Conservation (phyloP, 2,888 invertebrate genomes). For the Acanthoscelides obtectus region DNA sequence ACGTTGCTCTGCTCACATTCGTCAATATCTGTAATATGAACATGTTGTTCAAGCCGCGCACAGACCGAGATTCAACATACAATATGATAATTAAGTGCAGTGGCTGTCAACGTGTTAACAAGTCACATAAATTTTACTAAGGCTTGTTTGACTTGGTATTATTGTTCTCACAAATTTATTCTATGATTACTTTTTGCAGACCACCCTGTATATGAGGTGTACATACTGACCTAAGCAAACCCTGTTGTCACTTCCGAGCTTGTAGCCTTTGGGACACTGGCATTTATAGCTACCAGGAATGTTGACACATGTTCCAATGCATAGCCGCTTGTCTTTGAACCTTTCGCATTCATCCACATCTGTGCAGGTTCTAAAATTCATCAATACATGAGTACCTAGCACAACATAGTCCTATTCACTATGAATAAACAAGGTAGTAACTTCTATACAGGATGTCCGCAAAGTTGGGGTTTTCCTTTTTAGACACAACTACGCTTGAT, state of each 20-base stretch:
- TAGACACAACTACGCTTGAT: too few relatives aligned
- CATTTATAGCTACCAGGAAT: slow-evolving; percentile 82
- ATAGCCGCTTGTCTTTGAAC: slow-evolving; percentile 66
- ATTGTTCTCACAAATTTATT: too few relatives aligned
- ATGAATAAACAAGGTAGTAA: background rate
- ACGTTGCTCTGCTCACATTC: slow-evolving; percentile 58
- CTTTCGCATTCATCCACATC: slow-evolving; percentile 86
- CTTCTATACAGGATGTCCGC: too few relatives aligned
- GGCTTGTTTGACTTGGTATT: too few relatives aligned
- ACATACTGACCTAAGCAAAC: slow-evolving; percentile 72
- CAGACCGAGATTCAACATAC: too few relatives aligned
- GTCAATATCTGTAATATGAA: slow-evolving; percentile 56
- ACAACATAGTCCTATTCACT: too few relatives aligned
- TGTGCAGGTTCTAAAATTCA: slow-evolving; percentile 55
- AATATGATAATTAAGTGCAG: too few relatives aligned
- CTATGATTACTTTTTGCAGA: too few relatives aligned
- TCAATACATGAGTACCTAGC: too few relatives aligned
- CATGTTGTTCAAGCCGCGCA: slow-evolving; percentile 5
- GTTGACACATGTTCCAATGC: slow-evolving; percentile 77
- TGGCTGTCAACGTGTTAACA: too few relatives aligned
- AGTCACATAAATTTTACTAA: too few relatives aligned
- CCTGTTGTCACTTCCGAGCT: slow-evolving; percentile 65
- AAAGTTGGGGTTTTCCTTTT: too few relatives aligned
- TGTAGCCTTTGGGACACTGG: slow-evolving; percentile 76
- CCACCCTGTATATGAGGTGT: background rate